Conservation (phyloP, 2,113 vertebrate genomes). For the Colistium nudipinnis region DNA sequence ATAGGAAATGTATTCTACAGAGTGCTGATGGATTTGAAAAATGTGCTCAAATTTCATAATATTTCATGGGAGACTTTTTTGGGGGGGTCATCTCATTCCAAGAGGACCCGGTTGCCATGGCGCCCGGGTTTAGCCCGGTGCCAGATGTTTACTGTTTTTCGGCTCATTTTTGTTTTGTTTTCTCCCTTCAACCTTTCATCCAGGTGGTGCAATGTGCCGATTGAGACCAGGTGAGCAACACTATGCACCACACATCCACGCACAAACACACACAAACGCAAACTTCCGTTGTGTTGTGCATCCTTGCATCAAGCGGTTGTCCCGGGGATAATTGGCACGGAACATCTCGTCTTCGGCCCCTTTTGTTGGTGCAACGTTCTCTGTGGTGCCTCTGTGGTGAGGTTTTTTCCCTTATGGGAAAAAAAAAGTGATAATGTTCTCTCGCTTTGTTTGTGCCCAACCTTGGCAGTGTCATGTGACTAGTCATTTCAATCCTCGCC, state of each 20-base stretch:
- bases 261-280: too few species aligned
- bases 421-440: conserved; percentile 47
- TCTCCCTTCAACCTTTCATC: conserved; percentile 25
- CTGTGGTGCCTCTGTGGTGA: conserved; percentile 37
- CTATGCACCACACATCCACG: conserved; percentile 47
- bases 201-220: conserved; percentile 28
- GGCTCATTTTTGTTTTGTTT: conserved; percentile 37
- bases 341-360: conserved; percentile 56
- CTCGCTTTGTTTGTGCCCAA: conserved; percentile 66
- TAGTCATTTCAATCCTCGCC: conserved; percentile 62
- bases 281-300: conserved; percentile 24
- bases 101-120: conserved; percentile 72
- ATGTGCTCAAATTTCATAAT: too few species aligned
- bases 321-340: conserved; percentile 59
- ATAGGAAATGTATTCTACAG: too few species aligned
- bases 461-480: conserved; percentile 72
- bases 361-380: conserved; percentile 15
- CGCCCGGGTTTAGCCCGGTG: conserved; percentile 43
- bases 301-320: conserved; percentile 40
- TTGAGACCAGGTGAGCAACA: conserved; percentile 36
- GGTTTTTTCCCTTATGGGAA: conserved; percentile 25
- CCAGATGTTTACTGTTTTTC: conserved; percentile 51
- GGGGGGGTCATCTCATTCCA: conserved; percentile 60
- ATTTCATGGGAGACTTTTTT: too few species aligned
- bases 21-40: too few species aligned